phyloP scores from a whole-genome alignment of 2,113 vertebrate genomes.

The Isurus oxyrinchus region DNA sequence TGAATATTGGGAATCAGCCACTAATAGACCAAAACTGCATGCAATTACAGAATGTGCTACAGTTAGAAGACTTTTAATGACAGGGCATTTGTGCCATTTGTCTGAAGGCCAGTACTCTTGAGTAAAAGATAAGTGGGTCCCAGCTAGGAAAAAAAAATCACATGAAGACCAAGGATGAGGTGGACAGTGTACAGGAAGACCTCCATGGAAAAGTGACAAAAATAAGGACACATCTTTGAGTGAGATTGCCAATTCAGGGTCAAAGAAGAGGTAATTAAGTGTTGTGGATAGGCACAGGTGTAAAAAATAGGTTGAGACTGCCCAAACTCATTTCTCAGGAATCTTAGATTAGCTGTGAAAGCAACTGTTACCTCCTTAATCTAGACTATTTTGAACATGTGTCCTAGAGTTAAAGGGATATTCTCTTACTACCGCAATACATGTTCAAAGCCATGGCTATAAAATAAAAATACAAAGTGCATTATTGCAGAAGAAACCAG shows the following conservation, averaged over 20 bases:
- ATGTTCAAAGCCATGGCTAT: background rate
- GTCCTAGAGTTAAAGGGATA: background rate
- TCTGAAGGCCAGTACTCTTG: background rate
- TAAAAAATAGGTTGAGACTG: background rate
- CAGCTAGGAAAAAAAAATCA: background rate
- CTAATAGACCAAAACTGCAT: background rate
- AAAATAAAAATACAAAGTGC: constrained; percentile 14
- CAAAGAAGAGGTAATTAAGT: background rate
- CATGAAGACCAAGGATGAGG: background rate
- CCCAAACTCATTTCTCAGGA: background rate
- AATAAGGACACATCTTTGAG: background rate
- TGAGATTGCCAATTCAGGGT: background rate
- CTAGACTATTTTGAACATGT: background rate
- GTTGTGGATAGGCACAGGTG: background rate
- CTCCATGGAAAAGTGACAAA: background rate
- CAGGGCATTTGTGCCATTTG: background rate
- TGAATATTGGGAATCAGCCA: background rate
- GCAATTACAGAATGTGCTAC: background rate
- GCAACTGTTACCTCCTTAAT: background rate
- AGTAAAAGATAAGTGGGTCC: background rate
- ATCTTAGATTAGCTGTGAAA: background rate
- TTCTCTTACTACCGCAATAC: background rate
- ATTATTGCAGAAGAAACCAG: background rate
- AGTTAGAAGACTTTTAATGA: background rate
- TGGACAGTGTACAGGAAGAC: background rate